Evolutionary conservation across 2,888 invertebrate genomes (phyloP).

Genomic region (Ectemnius cavifrons): DNA sequence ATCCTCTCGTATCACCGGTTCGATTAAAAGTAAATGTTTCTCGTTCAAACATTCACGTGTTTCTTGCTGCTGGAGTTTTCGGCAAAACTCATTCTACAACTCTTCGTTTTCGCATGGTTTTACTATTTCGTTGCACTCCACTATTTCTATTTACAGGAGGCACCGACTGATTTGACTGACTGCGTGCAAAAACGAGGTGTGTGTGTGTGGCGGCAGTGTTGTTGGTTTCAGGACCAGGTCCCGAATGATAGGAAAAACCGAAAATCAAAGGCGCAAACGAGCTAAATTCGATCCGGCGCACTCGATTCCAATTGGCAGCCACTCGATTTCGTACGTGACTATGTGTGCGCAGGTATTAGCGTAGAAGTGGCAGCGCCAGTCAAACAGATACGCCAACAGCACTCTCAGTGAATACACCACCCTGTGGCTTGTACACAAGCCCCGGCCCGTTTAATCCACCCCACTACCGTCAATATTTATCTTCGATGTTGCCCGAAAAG

Average conservation of each 20-base stretch:
- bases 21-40: too few species aligned
- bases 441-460: constrained; percentile 5
- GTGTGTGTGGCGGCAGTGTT: too few species aligned
- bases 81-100: too few species aligned
- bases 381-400: constrained; percentile 10
- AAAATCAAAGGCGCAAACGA: constrained; percentile 1
- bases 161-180: too few species aligned
- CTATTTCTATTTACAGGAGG: too few species aligned
- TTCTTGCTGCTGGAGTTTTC: too few species aligned
- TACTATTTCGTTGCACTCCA: too few species aligned
- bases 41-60: too few species aligned
- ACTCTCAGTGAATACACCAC: neutral
- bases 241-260: neutral
- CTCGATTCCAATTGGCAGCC: constrained; percentile 7
- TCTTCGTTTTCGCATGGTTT: too few species aligned
- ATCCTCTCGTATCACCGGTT: too few species aligned
- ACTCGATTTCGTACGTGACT: constrained; percentile 9
- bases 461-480: neutral
- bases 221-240: too few species aligned
- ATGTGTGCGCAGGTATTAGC: constrained; percentile 1
- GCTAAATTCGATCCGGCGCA: constrained; percentile 2
- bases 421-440: neutral
- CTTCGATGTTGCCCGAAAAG: neutral
- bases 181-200: too few species aligned
- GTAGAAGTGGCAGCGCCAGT: constrained; percentile 8